Evolutionary conservation across 2,888 invertebrate species (phyloP).

Genomic region (Pilophorus perplexus): DNA sequence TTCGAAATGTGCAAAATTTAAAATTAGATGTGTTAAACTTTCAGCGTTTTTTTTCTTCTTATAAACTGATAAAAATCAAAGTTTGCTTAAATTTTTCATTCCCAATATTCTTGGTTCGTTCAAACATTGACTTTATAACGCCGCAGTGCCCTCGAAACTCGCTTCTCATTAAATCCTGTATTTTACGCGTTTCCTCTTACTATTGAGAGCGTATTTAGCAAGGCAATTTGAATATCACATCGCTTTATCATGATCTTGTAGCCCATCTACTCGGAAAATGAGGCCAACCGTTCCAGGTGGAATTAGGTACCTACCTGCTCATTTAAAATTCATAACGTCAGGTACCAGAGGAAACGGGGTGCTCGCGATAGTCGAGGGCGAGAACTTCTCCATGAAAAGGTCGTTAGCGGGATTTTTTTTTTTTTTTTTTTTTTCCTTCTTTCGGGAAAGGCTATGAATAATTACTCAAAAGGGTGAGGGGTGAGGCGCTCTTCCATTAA

Average conservation of each 20-base stretch:
- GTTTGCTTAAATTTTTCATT: too few species aligned
- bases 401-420: conserved; percentile 25
- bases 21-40: too few species aligned
- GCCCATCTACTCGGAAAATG: neutral
- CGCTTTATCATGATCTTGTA: neutral
- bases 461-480: conserved; percentile 14
- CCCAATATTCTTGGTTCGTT: too few species aligned
- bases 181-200: too few species aligned
- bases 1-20: too few species aligned
- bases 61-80: too few species aligned
- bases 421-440: neutral
- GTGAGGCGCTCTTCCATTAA: conserved; percentile 22
- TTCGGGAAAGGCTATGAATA: conserved; percentile 31
- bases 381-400: conserved; percentile 24
- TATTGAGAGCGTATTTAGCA: too few species aligned
- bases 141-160: too few species aligned
- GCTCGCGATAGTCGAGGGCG: neutral
- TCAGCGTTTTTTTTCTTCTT: too few species aligned
- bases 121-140: too few species aligned
- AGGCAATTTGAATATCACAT: neutral
- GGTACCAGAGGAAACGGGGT: neutral
- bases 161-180: too few species aligned
- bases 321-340: neutral
- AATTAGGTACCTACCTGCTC: neutral
- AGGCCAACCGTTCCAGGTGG: neutral